Evolutionary conservation across 2,113 vertebrate species (phyloP).

Genomic region (Hippocampus abdominalis): DNA sequence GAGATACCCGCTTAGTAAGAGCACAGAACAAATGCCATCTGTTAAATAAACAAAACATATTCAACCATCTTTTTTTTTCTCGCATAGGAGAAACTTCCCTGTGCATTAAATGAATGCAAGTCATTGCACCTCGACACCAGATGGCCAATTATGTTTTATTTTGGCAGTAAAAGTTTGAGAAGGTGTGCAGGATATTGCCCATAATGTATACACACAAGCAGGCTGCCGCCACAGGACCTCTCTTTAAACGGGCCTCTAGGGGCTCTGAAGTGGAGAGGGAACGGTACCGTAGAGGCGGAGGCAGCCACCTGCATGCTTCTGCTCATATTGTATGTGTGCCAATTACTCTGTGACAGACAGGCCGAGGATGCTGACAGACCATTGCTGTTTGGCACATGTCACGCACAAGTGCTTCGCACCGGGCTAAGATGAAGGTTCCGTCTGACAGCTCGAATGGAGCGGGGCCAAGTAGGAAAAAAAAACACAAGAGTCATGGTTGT

Average conservation of each 20-base stretch:
- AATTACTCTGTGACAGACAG: conserved; percentile 75
- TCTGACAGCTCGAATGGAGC: conserved; percentile 68
- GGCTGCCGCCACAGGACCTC: conserved; percentile 57
- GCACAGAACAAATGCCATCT: conserved; percentile 75
- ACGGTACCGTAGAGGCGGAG: conserved; percentile 60
- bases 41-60: conserved; percentile 73
- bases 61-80: conserved; percentile 37
- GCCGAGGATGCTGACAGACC: conserved; percentile 63
- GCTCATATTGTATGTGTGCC: conserved; percentile 61
- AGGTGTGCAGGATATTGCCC: conserved; percentile 72
- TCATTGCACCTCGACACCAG: conserved; percentile 69
- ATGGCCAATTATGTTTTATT: conserved; percentile 80
- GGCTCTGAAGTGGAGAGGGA: conserved; percentile 57
- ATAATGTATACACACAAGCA: conserved; percentile 74
- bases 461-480: conserved; percentile 56
- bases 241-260: conserved; percentile 70
- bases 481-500: conserved; percentile 52
- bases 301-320: conserved; percentile 72
- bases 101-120: conserved; percentile 57
- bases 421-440: conserved; percentile 46
- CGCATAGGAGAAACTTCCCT: conserved; percentile 52
- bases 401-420: conserved; percentile 61
- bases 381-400: conserved; percentile 73
- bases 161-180: conserved; percentile 72
- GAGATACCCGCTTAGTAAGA: conserved; percentile 60